Evolutionary conservation across 2,888 invertebrate genomes (phyloP).

Genomic region (Pristionchus maxplancki): DNA sequence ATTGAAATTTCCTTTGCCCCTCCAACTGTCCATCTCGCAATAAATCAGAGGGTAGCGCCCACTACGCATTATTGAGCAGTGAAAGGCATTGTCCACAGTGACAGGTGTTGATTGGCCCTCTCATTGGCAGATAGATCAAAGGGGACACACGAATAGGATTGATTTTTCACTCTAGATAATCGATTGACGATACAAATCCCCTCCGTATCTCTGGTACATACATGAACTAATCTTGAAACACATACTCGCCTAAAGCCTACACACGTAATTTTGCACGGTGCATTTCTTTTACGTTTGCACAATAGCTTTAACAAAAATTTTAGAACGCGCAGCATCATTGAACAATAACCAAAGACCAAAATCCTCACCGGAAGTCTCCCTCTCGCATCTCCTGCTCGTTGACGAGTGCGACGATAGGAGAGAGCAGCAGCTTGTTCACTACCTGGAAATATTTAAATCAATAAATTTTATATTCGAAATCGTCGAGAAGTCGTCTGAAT

Average conservation of each 20-base stretch:
- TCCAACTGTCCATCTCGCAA: neutral
- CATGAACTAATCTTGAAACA: no score
- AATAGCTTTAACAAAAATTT: neutral
- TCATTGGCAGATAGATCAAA: neutral
- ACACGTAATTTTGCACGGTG: no score
- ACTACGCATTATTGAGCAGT: neutral
- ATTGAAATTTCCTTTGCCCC: no score
- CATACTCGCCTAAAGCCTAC: no score
- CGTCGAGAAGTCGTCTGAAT: no score
- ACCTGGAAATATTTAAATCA: neutral
- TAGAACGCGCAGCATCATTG: neutral
- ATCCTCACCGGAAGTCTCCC: slow-evolving; percentile 81
- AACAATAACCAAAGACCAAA: slow-evolving; percentile 2
- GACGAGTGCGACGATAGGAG: slow-evolving; percentile 81
- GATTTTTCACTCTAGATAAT: no score
- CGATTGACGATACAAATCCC: no score
- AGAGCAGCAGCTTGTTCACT: slow-evolving; percentile 79
- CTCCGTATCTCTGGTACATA: no score
- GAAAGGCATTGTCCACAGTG: neutral
- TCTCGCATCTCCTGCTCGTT: slow-evolving; percentile 81
- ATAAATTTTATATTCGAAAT: no score
- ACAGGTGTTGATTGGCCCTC: neutral
- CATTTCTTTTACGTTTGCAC: no score
- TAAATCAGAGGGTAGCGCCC: neutral
- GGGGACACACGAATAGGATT: neutral